phyloP scores from a whole-genome alignment of 2,888 invertebrate species.

The Panopea generosa region DNA sequence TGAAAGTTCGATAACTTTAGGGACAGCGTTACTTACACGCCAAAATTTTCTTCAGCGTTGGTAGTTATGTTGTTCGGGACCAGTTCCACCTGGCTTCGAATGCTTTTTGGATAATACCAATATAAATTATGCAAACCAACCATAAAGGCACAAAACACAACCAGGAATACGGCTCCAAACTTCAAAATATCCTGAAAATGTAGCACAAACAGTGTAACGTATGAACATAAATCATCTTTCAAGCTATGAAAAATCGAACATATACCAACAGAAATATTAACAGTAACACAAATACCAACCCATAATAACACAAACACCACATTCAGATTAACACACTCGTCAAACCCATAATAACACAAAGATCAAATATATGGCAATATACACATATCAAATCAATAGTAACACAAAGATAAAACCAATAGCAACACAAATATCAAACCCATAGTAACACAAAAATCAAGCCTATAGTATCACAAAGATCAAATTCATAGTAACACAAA shows the following conservation, averaged over 20 bases:
- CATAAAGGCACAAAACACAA: conserved; percentile 79
- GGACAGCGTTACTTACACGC: too few relatives aligned
- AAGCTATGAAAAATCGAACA: background rate
- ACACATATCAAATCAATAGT: too few relatives aligned
- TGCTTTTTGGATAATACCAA: conserved; percentile 80
- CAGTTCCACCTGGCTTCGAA: conserved; percentile 73
- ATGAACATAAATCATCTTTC: background rate
- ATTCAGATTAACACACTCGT: too few relatives aligned
- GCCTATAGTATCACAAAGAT: too few relatives aligned
- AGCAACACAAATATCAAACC: too few relatives aligned
- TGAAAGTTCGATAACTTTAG: too few relatives aligned
- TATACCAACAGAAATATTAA: background rate
- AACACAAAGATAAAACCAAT: too few relatives aligned
- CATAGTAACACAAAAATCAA: too few relatives aligned
- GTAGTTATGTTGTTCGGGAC: conserved; percentile 70
- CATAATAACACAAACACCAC: too few relatives aligned
- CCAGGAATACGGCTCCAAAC: conserved; percentile 74
- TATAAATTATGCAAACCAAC: conserved; percentile 82
- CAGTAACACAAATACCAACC: background rate
- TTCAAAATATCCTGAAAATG: conserved; percentile 76
- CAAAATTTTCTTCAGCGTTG: conserved; percentile 77
- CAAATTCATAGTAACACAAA: too few relatives aligned
- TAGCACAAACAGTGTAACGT: conserved; percentile 8
- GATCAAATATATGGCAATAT: too few relatives aligned
- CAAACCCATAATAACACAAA: too few relatives aligned